Percentiles rank a stretch among this genome's conserved stretches.
phyloP scores from a whole-genome alignment of 2,113 vertebrate genomes.

The rat (Rattus norvegicus) region GRCr8 NC_086031.1:70383501-70384000 shows the following conservation, averaged over 20 bases:
- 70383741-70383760: neutral
- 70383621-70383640: neutral
- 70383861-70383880: too few relatives aligned
- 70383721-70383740: neutral
- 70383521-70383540: neutral
- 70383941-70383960: neutral
- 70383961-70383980: constrained; percentile 12
- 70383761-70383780: constrained; percentile 35
- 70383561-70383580: neutral
- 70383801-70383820: neutral
- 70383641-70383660: neutral
- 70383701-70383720: neutral
- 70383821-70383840: too few relatives aligned
- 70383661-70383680: neutral
- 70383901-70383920: too few relatives aligned
- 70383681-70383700: neutral
- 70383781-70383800: neutral
- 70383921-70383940: too few relatives aligned
- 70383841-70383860: too few relatives aligned
- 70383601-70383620: neutral
- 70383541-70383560: neutral
- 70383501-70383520: neutral
- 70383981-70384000: neutral
- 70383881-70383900: too few relatives aligned
- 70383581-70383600: neutral